Base-by-base conservation (phyloP, 2,888 invertebrate genomes). In the Caenorhabditis sp. region DNA sequence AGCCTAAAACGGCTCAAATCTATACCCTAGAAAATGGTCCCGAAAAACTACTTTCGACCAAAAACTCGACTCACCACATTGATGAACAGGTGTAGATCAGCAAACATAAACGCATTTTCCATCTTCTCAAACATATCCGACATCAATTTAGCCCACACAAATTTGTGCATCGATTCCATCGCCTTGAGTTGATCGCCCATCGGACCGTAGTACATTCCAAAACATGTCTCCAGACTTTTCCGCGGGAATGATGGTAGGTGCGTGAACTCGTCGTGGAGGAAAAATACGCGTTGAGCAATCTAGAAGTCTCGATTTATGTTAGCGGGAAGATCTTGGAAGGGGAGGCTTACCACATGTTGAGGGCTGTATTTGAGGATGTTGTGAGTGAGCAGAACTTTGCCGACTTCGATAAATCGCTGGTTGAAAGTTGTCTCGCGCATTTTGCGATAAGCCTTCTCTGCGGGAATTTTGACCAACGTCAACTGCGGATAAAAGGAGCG, bases 401-500 rank as follows among this genome's bases (percentile, higher is more conserved):
- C 97, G 67, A 95, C 95, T 89, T 99, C 99, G 0, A 96, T 93
- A 88, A 97, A 95, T 87, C 82, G 55, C 43, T 73, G 75, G 63
- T 73, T 69, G 19, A 81, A 81, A 8, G 81, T 82, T 23, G 79
- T 81, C 79, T 87, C 88, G 77, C 89, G 88, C 27, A 97, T 90
- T 2, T 94, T 94, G 81, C 93, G 92, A 87, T 93, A 94, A 0
- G 97, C 97, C 64, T 93, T 93, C 21, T 94, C 93, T 0, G 94
- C 93, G 84, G 94, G 93, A 94, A 97, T 94, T 84, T 94, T 93
- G 4, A 96, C 93, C 71, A 99, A 90, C 69, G 94, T 94, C 55
- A 99, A 90, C 88, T 99, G 97, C 0, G 99, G 99, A 89, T 99
- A 97, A 88, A 97, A 95, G 0, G 97, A 95, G 17, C 99, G 92